Percentiles rank a stretch among this genome's conserved stretches.
Conservation (phyloP, 2,113 vertebrate species). For the Siniperca knerii region DNA sequence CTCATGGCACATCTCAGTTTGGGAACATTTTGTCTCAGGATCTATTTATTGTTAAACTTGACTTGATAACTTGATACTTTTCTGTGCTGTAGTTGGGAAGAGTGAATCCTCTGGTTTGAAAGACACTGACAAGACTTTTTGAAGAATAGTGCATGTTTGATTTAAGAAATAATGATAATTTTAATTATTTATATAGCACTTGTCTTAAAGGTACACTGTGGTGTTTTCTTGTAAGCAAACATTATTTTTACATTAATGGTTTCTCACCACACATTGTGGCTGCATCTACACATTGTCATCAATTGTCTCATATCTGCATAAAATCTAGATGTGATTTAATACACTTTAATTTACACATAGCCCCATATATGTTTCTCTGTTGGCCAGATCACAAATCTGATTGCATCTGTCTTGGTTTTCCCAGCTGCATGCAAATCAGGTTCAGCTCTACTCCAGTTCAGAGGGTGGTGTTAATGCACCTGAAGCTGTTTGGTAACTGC, state of each 20-base stretch:
- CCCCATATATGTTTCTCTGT: no score
- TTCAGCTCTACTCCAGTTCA: no score
- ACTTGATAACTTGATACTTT: background rate
- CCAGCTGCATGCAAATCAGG: no score
- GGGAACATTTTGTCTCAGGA: constrained; percentile 24
- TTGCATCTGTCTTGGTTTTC: no score
- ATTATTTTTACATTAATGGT: no score
- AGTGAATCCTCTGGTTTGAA: background rate
- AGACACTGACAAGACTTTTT: background rate
- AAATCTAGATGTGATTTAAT: background rate
- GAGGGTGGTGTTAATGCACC: no score
- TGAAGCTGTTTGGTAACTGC: no score
- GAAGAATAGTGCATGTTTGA: background rate
- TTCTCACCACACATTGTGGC: background rate
- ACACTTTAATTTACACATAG: no score
- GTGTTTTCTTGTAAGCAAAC: background rate
- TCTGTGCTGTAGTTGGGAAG: no score
- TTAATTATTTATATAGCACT: background rate
- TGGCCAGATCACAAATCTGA: no score
- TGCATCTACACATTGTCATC: no score
- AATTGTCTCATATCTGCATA: background rate
- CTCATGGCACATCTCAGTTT: background rate
- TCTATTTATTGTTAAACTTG: background rate
- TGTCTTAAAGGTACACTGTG: background rate
- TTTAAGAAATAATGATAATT: background rate